Base-by-base conservation (phyloP, 2,888 invertebrate genomes). In the Eristalis arbustorum region DNA sequence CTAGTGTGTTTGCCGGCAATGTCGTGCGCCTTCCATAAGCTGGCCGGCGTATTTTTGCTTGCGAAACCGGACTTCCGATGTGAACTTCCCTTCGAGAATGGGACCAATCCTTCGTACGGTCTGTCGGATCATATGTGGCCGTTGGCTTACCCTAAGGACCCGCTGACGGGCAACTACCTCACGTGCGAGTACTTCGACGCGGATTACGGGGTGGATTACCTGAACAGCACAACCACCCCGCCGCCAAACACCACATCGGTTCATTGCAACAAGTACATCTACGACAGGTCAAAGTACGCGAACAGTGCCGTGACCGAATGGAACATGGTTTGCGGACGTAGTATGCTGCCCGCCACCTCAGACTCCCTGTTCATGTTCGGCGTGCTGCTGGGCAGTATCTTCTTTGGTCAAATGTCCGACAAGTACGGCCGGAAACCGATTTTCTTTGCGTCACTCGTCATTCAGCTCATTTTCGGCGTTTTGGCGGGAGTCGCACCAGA, bases 391-490 rank as follows among this genome's bases (percentile, higher is more conserved):
- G 96, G 96, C 61, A 96, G 96, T 73, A 95, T 96, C 79, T 92
- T 95, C 72, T 96, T 96, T 91, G 96, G 96, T 34, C 95, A 95
- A 89, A 92, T 96, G 89, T 96, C 96, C 37, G 96, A 96, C 91
- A 95, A 95, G 91, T 95, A 93, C 92, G 96, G 96, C 68, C 93
- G 96, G 74, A 95, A 95, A 91, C 94, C 95, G 68, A 95, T 95
- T 89, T 96, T 96, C 93, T 95, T 96, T 91, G 93, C 95, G 82
- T 95, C 96, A 71, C 92, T 96, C 88, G 94, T 96, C 11, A 93
- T 96, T 69, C 95, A 96, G 92, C 94, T 96, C 37, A 91, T 95
- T 37, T 95, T 95, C 89, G 96, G 96, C 56, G 91, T 95, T 59
- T 89, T 95, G 76, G 95, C 96, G 5, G 95, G 95, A 4, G 89